phyloP scores from a whole-genome alignment of 2,797 vertebrate genomes.

The Melanitta fusca region DNA sequence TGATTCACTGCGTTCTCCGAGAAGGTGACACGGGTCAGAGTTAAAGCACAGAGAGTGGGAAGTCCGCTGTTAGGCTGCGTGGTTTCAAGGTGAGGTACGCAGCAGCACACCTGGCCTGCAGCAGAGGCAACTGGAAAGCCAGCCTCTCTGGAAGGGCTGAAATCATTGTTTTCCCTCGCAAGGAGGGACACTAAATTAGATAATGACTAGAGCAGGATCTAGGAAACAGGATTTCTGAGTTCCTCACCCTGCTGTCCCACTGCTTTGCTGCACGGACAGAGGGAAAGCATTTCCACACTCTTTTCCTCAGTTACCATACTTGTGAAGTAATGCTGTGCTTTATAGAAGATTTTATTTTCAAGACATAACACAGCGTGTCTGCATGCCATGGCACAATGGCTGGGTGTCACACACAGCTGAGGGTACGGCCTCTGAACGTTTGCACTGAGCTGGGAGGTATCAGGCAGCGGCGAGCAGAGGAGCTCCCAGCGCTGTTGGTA shows the following conservation, averaged over 20 bases:
- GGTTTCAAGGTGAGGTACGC: background rate
- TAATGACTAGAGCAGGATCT: background rate
- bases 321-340: background rate
- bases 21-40: background rate
- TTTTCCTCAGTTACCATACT: background rate
- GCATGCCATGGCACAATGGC: background rate
- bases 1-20: background rate
- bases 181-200: background rate
- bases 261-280: background rate
- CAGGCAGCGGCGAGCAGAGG: background rate
- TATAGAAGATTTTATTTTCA: background rate
- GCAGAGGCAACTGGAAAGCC: background rate
- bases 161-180: background rate
- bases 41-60: background rate
- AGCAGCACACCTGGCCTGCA: background rate
- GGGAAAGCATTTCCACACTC: background rate
- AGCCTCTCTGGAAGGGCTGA: background rate
- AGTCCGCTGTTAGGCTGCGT: background rate
- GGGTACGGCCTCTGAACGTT: background rate
- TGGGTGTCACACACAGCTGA: background rate
- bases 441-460: background rate
- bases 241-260: background rate
- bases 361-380: background rate
- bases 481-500: background rate
- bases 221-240: conserved; percentile 18